A percentile compares a stretch with the other conserved stretches of the same genome.
phyloP scores from a whole-genome alignment of 2,113 vertebrate genomes.

The Micronycteris hirsuta region DNA sequence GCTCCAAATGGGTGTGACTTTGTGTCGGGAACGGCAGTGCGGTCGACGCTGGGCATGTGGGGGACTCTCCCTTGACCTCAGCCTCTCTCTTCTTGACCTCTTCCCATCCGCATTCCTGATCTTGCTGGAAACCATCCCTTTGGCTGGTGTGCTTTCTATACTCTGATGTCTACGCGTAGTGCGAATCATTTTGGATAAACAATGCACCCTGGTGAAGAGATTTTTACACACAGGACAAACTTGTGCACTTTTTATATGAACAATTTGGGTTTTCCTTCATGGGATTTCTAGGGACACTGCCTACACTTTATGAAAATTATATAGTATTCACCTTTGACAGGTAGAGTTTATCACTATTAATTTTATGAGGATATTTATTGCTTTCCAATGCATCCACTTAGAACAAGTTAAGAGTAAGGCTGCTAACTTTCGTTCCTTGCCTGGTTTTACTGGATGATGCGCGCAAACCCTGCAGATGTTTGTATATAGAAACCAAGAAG shows the following conservation, averaged over 20 bases:
- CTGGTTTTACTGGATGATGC: not conserved
- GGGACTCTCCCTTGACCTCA: not conserved
- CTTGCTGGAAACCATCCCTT: constrained; percentile 48
- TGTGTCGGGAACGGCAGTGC: not conserved
- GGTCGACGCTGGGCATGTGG: fast-evolving
- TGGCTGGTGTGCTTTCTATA: constrained; percentile 66
- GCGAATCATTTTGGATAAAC: constrained; percentile 50
- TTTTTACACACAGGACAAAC: constrained; percentile 52
- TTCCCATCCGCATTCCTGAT: not conserved
- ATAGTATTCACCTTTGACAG: not conserved
- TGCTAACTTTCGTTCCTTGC: constrained; percentile 41
- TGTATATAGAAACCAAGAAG: constrained; percentile 67
- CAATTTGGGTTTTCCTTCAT: not conserved
- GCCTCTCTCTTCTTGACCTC: not conserved
- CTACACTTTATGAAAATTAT: constrained; percentile 23
- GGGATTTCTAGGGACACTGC: not conserved
- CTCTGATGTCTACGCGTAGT: constrained; percentile 66
- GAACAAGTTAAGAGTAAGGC: constrained; percentile 33
- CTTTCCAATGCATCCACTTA: constrained; percentile 30
- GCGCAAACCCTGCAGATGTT: not conserved
- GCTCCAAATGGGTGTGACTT: not conserved
- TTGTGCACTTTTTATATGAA: constrained; percentile 61
- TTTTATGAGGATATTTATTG: constrained; percentile 56
- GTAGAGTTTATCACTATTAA: not conserved
- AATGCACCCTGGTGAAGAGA: constrained; percentile 58